Base-by-base conservation (phyloP, 92 coral and sea anemone species). In the Epizoanthus stellaris region DNA sequence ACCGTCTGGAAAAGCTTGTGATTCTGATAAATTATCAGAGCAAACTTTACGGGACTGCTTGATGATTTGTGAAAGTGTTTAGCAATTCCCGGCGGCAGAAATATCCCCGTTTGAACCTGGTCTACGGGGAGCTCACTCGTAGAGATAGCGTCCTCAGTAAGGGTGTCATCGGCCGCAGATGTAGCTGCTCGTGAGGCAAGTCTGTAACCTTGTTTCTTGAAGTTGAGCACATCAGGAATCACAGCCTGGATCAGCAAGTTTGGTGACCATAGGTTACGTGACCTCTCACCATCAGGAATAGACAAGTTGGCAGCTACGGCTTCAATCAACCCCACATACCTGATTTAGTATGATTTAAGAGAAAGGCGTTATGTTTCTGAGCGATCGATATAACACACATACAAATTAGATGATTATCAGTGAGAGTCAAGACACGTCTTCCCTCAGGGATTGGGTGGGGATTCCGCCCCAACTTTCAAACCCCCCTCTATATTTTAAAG, bases 1-100 rank as follows among this genome's bases (percentile, higher is more conserved):
- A 75, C 66, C 21, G 86, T 76, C 65, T 95, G 94, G 54, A 96
- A 94, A 42, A 96, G 77, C 84, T 91, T 89, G 79, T 93, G 90
- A 49, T 91, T 89, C 63, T 88, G 96, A 69, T 90, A 89, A 77
- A 90, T 81, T 23, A 87, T 86, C 69, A 96, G 91, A 11, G 88
- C 91, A 25, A 96, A 70, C 57, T 95, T 92, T 19, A 82, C 89
- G 3, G 75, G 42, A 43, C 52, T 53, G 10, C 47, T 59, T 4
- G 70, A 23, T 42, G 36, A 30, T 53, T 75, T 84, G 30, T 19
- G 36, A 71, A 66, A 34, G 6, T 59, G 77, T 58, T 69, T 86
- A 81, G 81, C 88, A 58, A 75, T 87, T 67, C 59, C 75, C 42
- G 69, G 88, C 61, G 92, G 93, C 6, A 81, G 88, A 34, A 67